Conservation (phyloP, 2,797 vertebrate genomes). For the Eulemur albifrons region DNA sequence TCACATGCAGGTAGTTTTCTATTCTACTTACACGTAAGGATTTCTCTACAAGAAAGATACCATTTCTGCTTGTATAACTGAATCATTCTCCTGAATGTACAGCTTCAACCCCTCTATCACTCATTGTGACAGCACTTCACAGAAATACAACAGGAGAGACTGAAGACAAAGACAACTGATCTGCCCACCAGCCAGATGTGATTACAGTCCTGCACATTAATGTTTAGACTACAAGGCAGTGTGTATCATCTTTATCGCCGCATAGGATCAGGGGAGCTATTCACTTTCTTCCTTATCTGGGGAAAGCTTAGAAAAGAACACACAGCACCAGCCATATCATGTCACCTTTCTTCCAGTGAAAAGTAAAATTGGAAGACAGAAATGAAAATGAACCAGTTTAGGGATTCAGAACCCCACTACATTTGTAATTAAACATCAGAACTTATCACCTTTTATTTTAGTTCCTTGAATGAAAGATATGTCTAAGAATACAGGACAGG, state of each 20-base stretch:
- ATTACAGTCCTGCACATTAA: conserved; percentile 50
- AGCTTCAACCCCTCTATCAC: conserved; percentile 43
- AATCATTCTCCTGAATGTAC: conserved; percentile 45
- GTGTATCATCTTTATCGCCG: conserved; percentile 57
- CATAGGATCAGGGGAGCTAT: conserved; percentile 1
- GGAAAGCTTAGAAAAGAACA: conserved; percentile 18
- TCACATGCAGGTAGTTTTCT: conserved; percentile 19
- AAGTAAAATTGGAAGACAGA: conserved; percentile 10
- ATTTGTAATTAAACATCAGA: conserved; percentile 10
- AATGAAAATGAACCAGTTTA: conserved; percentile 23
- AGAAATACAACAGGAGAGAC: conserved; percentile 34
- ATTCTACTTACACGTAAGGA: background rate
- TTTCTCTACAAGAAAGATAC: conserved; percentile 35
- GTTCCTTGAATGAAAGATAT: background rate
- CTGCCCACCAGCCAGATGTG: conserved; percentile 61
- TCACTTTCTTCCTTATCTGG: conserved; percentile 37
- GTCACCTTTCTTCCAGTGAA: background rate
- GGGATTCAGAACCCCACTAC: background rate
- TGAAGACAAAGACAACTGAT: conserved; percentile 59
- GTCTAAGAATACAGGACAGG: background rate
- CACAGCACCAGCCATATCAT: background rate
- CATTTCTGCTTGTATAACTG: conserved; percentile 45
- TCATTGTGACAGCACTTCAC: conserved; percentile 61
- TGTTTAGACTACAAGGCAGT: conserved; percentile 46
- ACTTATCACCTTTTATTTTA: background rate